Evolutionary conservation across 2,113 vertebrate genomes (phyloP).

Genomic region (Columba janthina): DNA sequence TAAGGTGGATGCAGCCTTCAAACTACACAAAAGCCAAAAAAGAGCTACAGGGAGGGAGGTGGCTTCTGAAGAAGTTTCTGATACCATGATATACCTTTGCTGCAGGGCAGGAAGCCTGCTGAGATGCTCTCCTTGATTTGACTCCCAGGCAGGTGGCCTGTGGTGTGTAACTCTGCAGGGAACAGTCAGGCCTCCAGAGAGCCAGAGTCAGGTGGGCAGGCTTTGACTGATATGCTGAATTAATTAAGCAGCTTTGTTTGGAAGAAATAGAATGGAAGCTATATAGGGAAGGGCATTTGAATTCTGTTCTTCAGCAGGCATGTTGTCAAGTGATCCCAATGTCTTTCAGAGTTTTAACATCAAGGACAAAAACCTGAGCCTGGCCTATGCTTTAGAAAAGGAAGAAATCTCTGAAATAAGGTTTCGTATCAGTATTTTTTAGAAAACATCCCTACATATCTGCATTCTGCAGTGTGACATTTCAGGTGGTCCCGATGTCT

Average conservation of each 20-base stretch:
- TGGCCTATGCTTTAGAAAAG: not conserved
- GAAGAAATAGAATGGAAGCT: not conserved
- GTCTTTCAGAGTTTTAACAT: not conserved
- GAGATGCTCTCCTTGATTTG: not conserved
- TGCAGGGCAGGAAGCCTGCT: not conserved
- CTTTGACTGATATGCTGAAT: not conserved
- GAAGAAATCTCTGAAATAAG: not conserved
- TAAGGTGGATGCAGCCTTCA: not conserved
- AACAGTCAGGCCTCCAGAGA: not conserved
- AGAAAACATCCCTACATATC: not conserved
- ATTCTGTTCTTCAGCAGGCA: not conserved
- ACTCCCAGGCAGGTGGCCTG: not conserved
- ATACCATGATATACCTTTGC: not conserved
- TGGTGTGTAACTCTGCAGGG: not conserved
- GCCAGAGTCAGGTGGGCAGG: not conserved
- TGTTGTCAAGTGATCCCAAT: not conserved
- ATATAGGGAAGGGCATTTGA: not conserved
- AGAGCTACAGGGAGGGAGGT: not conserved
- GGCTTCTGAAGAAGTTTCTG: not conserved
- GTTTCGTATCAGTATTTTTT: not conserved
- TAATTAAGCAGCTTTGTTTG: not conserved
- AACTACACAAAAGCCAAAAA: not conserved
- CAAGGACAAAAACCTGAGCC: not conserved
- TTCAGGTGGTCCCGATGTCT: not conserved
- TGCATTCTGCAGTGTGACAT: accelerated